These are phyloP conservation scores for Chaetogeoica ovagalla DNA, from an alignment of 2,888 invertebrate species.

Conservation along the genomic window DNA sequence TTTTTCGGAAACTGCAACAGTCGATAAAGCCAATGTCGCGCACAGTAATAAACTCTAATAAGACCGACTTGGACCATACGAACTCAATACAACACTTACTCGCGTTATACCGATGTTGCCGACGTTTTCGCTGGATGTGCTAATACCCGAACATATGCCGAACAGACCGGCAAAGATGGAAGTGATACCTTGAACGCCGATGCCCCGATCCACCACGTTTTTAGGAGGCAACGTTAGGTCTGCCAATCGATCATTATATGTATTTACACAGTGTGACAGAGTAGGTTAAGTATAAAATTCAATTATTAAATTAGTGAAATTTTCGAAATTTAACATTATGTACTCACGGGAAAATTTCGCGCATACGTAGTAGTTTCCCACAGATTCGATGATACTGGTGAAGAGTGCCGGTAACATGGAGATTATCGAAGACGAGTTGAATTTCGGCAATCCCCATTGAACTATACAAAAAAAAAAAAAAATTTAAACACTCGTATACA, in stretches of 20 bases:
- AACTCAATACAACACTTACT: constrained; percentile 8
- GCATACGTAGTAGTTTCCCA: constrained; percentile 46
- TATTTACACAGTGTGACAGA: neutral
- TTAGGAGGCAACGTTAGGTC: constrained; percentile 28
- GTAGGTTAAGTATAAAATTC: neutral
- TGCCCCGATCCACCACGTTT: constrained; percentile 32
- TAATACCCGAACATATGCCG: constrained; percentile 30
- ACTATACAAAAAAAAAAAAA: constrained; percentile 38
- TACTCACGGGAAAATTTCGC: constrained; percentile 45
- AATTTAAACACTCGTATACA: neutral
- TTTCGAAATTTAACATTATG: neutral
- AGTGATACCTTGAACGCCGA: constrained; percentile 46
- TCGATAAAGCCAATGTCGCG: no score
- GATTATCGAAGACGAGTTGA: constrained; percentile 12
- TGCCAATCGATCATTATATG: neutral
- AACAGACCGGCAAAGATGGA: constrained; percentile 36
- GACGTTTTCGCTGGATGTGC: constrained; percentile 41
- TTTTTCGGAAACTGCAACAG: no score
- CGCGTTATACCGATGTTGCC: constrained; percentile 49
- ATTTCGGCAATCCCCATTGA: constrained; percentile 53
- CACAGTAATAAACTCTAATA: no score
- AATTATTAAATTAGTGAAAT: neutral
- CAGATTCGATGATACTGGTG: constrained; percentile 45
- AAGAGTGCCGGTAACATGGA: constrained; percentile 53
- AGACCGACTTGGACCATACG: no score